A percentile compares a stretch with the other conserved stretches of the same genome.
Conservation (phyloP, 2,113 vertebrate species). For the Opisthocomus hoazin region DNA sequence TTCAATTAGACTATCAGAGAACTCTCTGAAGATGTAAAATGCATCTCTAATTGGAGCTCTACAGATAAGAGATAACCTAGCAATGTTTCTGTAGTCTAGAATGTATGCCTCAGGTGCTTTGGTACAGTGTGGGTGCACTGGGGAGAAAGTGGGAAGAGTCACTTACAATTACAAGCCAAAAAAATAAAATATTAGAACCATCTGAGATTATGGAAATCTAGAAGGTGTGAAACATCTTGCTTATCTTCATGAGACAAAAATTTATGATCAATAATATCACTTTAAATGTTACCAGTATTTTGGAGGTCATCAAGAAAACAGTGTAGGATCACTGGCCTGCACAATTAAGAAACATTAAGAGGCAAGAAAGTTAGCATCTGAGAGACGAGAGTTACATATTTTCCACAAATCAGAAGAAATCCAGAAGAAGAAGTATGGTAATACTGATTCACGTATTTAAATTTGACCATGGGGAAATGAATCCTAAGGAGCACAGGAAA, state of each 20-base stretch:
- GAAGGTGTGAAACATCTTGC: not conserved
- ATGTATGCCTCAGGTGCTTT: not conserved
- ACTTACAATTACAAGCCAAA: not conserved
- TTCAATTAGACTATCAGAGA: not conserved
- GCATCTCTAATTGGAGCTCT: not conserved
- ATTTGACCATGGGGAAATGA: not conserved
- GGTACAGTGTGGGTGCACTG: not conserved
- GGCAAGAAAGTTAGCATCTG: not conserved
- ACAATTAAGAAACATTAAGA: not conserved
- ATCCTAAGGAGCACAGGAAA: not conserved
- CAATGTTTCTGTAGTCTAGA: not conserved
- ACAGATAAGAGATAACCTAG: not conserved
- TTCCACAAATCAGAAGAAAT: not conserved
- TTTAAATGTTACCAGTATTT: not conserved
- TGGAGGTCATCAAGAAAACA: not conserved
- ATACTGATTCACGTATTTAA: not conserved
- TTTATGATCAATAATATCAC: not conserved
- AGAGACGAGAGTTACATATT: not conserved
- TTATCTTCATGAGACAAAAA: not conserved
- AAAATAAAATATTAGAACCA: not conserved
- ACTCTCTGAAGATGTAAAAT: conserved; percentile 1
- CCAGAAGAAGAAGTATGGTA: not conserved
- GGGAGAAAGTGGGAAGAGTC: not conserved
- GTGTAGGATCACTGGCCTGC: not conserved
- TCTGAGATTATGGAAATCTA: not conserved